A percentile compares a stretch with the other conserved stretches of the same genome.
Conservation (phyloP, 2,113 vertebrate species). For the Zeus faber region DNA sequence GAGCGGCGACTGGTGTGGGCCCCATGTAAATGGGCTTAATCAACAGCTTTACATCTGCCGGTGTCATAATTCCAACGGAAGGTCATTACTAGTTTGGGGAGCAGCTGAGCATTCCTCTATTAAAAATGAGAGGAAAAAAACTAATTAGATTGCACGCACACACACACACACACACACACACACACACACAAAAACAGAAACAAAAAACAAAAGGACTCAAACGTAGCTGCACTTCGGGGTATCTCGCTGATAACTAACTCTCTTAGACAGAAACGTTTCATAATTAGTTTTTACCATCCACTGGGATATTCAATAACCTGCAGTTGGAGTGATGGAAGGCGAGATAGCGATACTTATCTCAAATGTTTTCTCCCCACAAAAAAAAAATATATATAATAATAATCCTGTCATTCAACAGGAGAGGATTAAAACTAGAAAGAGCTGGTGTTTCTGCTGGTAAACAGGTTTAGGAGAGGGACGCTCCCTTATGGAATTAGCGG, state of each 20-base stretch:
- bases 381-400: no score
- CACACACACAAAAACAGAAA: slow-evolving; percentile 32
- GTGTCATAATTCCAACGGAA: slow-evolving; percentile 70
- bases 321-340: slow-evolving; percentile 67
- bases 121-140: slow-evolving; percentile 45
- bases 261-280: slow-evolving; percentile 69
- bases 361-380: slow-evolving; percentile 64
- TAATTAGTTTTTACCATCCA: slow-evolving; percentile 74
- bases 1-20: slow-evolving; percentile 47
- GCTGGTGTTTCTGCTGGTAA: slow-evolving; percentile 43
- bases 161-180: no score
- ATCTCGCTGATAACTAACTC: slow-evolving; percentile 73
- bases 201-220: slow-evolving; percentile 70
- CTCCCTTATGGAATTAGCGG: slow-evolving; percentile 39
- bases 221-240: slow-evolving; percentile 68
- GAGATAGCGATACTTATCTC: slow-evolving; percentile 70
- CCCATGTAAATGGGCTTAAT: slow-evolving; percentile 61
- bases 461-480: slow-evolving; percentile 47
- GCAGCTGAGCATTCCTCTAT: slow-evolving; percentile 58
- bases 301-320: slow-evolving; percentile 75
- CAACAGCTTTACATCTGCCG: slow-evolving; percentile 64
- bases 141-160: slow-evolving; percentile 73
- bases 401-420: slow-evolving; percentile 69
- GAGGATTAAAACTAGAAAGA: slow-evolving; percentile 64
- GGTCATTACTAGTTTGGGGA: slow-evolving; percentile 71